Conservation (phyloP, 2,888 invertebrate species). For the Volucella inanis region DNA sequence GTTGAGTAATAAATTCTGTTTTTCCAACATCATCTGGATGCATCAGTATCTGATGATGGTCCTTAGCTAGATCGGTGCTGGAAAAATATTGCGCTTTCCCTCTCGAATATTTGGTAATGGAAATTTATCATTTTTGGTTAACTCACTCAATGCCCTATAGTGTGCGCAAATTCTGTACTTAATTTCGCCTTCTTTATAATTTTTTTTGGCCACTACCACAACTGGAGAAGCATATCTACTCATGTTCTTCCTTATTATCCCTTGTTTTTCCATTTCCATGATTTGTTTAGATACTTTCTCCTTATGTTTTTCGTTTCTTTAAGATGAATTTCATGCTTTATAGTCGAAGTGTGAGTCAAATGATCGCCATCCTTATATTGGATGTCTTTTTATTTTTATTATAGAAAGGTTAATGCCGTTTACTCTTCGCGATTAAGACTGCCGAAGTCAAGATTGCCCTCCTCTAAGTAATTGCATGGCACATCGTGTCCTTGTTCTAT, state of each 20-base stretch:
- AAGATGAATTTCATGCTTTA: neutral
- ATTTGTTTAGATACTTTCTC: neutral
- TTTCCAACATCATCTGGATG: too few species aligned
- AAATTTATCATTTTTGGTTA: constrained; percentile 59
- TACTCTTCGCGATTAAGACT: neutral
- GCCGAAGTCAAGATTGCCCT: neutral
- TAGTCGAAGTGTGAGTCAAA: neutral
- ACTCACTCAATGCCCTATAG: neutral
- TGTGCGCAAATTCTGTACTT: constrained; percentile 42
- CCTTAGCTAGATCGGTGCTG: too few species aligned
- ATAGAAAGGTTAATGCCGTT: neutral
- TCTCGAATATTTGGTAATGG: constrained; percentile 74
- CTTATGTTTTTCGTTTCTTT: neutral
- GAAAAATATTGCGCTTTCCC: constrained; percentile 58
- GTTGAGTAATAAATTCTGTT: too few species aligned
- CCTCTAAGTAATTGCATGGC: neutral
- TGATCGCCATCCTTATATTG: neutral
- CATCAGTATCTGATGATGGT: too few species aligned
- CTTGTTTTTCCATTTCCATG: too few species aligned
- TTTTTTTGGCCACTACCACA: neutral
- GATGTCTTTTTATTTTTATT: neutral
- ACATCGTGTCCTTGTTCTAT: too few species aligned
- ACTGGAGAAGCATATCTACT: too few species aligned
- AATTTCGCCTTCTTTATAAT: too few species aligned
- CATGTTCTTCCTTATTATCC: too few species aligned